Conservation (phyloP, 2,888 invertebrate genomes). For the Diaperis boleti region DNA sequence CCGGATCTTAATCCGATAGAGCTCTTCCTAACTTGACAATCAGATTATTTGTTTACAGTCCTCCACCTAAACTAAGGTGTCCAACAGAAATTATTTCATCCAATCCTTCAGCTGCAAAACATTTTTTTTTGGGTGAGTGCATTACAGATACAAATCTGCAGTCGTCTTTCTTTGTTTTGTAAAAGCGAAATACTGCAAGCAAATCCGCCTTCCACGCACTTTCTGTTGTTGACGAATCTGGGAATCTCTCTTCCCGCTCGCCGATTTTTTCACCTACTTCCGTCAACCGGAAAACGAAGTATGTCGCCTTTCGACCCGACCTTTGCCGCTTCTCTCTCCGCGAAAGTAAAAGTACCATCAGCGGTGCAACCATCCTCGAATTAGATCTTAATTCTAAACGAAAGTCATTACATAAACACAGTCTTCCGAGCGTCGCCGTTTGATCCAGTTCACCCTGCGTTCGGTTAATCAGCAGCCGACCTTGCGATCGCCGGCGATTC, state of each 20-base stretch:
- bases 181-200: too few relatives aligned
- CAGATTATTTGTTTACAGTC: too few relatives aligned
- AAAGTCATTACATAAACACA: conserved; percentile 18
- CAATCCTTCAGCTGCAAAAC: too few relatives aligned
- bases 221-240: background rate
- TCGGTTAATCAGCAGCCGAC: conserved; percentile 6
- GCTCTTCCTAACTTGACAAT: too few relatives aligned
- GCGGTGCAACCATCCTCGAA: conserved; percentile 7
- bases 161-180: too few relatives aligned
- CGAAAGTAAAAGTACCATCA: conserved; percentile 18
- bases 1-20: too few relatives aligned
- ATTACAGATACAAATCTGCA: too few relatives aligned
- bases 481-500: conserved; percentile 12
- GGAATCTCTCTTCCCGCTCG: background rate
- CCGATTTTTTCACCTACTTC: background rate
- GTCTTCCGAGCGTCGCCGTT: background rate
- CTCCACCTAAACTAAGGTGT: too few relatives aligned
- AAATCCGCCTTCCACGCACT: too few relatives aligned
- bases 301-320: too few relatives aligned
- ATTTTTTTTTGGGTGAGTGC: too few relatives aligned
- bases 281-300: background rate
- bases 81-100: too few relatives aligned
- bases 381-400: conserved; percentile 14
- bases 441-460: background rate
- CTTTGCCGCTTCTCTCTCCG: background rate